Evolutionary conservation across 1,140 invertebrate genomes (phyloP).

Genomic region (Ceratosolen fusciceps): DNA sequence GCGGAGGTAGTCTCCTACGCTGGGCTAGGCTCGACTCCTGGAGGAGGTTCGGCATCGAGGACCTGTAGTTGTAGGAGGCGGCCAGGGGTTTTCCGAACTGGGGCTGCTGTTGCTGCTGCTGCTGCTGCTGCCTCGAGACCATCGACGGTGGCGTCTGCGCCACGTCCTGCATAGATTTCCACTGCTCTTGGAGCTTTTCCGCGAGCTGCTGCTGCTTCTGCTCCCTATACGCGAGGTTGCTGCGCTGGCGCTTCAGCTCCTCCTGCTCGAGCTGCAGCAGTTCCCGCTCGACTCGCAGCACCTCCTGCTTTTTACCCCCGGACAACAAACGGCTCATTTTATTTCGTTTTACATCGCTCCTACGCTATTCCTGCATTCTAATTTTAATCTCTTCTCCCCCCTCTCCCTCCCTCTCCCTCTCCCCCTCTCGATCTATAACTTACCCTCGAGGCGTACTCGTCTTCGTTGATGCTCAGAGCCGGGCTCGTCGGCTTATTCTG

Average conservation of each 20-base stretch:
- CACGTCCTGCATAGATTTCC: conserved; percentile 68
- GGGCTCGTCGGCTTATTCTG: conserved; percentile 35
- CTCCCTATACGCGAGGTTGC: conserved; percentile 78
- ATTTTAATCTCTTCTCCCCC: too few species aligned
- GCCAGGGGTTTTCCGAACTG: conserved; percentile 52
- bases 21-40: conserved; percentile 61
- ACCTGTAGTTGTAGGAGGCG: conserved; percentile 73
- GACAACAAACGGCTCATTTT: neutral
- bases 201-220: conserved; percentile 66
- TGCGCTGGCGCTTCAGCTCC: conserved; percentile 81
- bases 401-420: too few species aligned
- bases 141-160: conserved; percentile 51
- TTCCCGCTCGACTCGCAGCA: conserved; percentile 82
- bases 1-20: conserved; percentile 67
- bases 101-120: too few species aligned
- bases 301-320: conserved; percentile 72
- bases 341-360: neutral
- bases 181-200: conserved; percentile 67
- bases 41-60: conserved; percentile 79
- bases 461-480: conserved; percentile 55
- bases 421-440: conserved; percentile 36
- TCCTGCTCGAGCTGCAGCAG: conserved; percentile 82
- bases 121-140: neutral
- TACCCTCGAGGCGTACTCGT: conserved; percentile 66
- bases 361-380: too few species aligned